A percentile compares a stretch with the other conserved stretches of the same genome.
Evolutionary conservation across 2,797 vertebrate species (phyloP).

Genomic region (Morelia viridis): DNA sequence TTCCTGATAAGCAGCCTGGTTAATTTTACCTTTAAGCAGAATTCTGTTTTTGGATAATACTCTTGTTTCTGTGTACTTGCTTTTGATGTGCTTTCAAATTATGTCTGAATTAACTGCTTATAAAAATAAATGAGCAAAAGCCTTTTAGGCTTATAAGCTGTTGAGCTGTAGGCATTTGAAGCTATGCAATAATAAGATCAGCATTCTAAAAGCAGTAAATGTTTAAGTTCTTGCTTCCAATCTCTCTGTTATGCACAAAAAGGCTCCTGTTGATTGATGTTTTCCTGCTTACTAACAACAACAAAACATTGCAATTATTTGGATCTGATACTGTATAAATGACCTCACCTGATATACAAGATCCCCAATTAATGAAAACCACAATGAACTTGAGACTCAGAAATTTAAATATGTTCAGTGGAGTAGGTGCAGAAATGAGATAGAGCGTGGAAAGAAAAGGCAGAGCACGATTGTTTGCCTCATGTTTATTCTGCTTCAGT

Average conservation of each 20-base stretch:
- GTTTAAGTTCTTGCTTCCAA: slow-evolving; percentile 62
- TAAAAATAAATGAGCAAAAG: slow-evolving; percentile 48
- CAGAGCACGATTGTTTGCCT: neutral
- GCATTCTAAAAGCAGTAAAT: slow-evolving; percentile 54
- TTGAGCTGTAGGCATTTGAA: slow-evolving; percentile 60
- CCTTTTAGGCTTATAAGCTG: slow-evolving; percentile 52
- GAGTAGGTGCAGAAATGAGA: neutral
- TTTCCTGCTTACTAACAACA: slow-evolving; percentile 52
- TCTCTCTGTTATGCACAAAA: slow-evolving; percentile 52
- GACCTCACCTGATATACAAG: neutral
- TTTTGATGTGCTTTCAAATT: slow-evolving; percentile 40
- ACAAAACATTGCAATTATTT: slow-evolving; percentile 41
- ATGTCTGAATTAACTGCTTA: neutral
- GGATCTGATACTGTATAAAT: neutral
- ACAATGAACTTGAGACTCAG: neutral
- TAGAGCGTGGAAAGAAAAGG: no score
- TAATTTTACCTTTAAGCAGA: neutral
- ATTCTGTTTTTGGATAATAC: slow-evolving; percentile 31
- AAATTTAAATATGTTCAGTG: neutral
- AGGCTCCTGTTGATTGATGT: slow-evolving; percentile 60
- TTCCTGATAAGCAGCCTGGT: neutral
- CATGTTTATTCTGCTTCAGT: neutral
- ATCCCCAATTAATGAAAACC: neutral
- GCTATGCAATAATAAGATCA: slow-evolving; percentile 64
- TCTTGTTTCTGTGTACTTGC: slow-evolving; percentile 8